Base-by-base conservation (phyloP, 2,113 vertebrate species). In the Erinaceus europaeus region DNA sequence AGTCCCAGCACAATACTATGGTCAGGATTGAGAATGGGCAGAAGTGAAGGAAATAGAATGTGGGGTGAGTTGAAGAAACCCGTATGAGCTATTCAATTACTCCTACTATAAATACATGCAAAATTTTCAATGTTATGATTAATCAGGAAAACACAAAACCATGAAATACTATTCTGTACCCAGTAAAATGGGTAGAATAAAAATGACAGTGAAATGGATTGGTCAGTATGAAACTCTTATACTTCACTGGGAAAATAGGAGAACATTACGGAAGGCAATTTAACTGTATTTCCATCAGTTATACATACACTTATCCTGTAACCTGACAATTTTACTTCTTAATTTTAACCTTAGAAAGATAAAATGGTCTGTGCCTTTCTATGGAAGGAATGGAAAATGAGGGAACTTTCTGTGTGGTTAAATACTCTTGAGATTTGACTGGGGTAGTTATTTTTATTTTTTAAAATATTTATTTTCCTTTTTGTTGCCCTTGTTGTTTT, bases 301-400 rank as follows among this genome's bases (percentile, higher is more conserved):
- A 74, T 73, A 87, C 52, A 53, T 25, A 44, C 8, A 86, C 34
- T 32, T 75, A n/a, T 52, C 27, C 57, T 36, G 14, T 46, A 34
- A 59, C 69, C n/a, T 73, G 20, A 34, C 9, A 71, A 71, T 65
- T 69, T 74, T 53, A 52, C 6, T 77, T 23, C 18, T 80, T 42
- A 25, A 55, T 53, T 57, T 85, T 81, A 46, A 23, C 20, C 55
- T 40, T 34, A 77, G 82, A 84, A 86, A 86, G 80, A 86, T 72
- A 17, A 36, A 79, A 75, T 84, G 29, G 48, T n/a, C n/a, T n/a
- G n/a, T n/a, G n/a, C n/a, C n/a, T n/a, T n/a, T n/a, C n/a, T n/a
- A n/a, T n/a, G n/a, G n/a, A n/a, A n/a, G n/a, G n/a, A n/a, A n/a
- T n/a, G n/a, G n/a, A n/a, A n/a, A n/a, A n/a, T n/a, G n/a, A n/a